Evolutionary conservation across 1,140 invertebrate genomes (phyloP).

Genomic region (Drosophila yakuba): DNA sequence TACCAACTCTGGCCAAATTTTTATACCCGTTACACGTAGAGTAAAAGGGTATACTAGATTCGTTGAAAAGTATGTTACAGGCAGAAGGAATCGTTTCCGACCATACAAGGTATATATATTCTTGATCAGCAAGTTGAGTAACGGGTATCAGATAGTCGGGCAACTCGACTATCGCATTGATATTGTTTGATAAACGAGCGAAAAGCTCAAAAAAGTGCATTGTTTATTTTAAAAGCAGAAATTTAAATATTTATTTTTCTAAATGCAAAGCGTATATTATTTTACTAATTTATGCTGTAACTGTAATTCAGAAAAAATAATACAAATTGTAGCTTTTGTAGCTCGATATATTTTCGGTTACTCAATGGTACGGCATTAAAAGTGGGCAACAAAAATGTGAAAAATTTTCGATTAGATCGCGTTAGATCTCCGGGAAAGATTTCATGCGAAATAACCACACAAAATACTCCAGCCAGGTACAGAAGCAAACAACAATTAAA

Average conservation of each 20-base stretch:
- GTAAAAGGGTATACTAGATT: no score
- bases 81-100: no score
- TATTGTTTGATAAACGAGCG: not conserved
- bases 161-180: no score
- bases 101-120: no score
- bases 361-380: not conserved
- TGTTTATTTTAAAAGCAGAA: slow-evolving; percentile 17
- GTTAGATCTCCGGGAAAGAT: not conserved
- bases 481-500: slow-evolving; percentile 32
- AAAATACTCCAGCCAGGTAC: not conserved
- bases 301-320: not conserved
- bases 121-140: no score
- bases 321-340: not conserved
- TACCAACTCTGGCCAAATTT: slow-evolving; percentile 15
- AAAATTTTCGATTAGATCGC: not conserved
- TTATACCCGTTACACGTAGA: not conserved
- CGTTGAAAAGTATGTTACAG: no score
- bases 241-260: slow-evolving; percentile 1
- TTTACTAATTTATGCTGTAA: no score
- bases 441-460: slow-evolving; percentile 20
- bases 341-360: not conserved
- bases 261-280: no score
- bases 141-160: no score
- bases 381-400: not conserved
- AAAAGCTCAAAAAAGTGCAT: slow-evolving; percentile 4